Evolutionary conservation across 2,888 invertebrate species (phyloP), one percentile per base, ranked within the genome.

Genomic region (Neuroscelio doddi): DNA sequence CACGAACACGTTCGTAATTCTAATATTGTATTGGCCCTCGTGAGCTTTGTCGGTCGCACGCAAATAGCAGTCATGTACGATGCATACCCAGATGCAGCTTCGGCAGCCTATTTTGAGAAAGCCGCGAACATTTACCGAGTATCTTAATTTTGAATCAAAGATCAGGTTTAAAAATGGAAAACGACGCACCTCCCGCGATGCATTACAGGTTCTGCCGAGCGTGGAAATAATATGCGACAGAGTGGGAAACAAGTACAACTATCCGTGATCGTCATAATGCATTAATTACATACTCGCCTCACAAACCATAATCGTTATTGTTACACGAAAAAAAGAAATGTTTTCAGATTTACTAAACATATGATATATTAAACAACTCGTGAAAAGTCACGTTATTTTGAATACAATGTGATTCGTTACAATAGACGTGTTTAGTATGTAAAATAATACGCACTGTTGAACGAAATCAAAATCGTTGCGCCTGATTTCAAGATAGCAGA

Each of bases 71-170:
- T 64, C 46, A 59, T 59, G 58, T 51, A 57, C 64, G 58, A 52
- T 64, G 63, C 63, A 49, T 44, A 56, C 53, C 64, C 64, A 64
- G 64, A 52, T 64, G 58, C 55, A 64, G 64, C 58, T 59, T 64
- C 55, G 50, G 45, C 30, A 42, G 50, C 53, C 64, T 64, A 64
- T 64, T 59, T 59, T 64, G 51, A 64, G 64, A 64, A 64, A 64
- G 52, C 41, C 56, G 45, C 45, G n/a, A 52, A 59, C 46, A 36
- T 30, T 39, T n/a, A 15, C 17, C 16, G 47, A 32, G 24, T 16
- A 55, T 62, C 45, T 45, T 49, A 8, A 50, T 55, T 52, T 46
- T 21, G 36, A 47, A 63, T 57, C 47, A 44, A 63, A 51, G 41
- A 52, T 63, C 42, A 45, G 27, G 16, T 50, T 62, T 44, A 55